Conservation (phyloP, 2,888 invertebrate genomes). For the Dorcus hopei region DNA sequence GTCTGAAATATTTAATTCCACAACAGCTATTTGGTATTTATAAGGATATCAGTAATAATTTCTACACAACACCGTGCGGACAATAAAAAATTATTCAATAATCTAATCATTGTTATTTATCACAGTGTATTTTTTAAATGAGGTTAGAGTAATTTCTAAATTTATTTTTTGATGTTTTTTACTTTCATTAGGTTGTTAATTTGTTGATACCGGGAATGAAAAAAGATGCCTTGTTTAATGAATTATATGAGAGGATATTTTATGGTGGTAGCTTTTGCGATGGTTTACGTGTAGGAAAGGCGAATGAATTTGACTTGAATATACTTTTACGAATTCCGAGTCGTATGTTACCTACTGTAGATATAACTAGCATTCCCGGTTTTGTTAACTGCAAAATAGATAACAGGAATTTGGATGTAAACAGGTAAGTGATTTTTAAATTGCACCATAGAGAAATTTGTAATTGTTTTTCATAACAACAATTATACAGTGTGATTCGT, state of each 20-base stretch:
- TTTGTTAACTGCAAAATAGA: slow-evolving; percentile 6
- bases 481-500: no score
- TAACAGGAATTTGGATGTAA: slow-evolving; percentile 21
- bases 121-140: no score
- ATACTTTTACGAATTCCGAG: slow-evolving; percentile 56
- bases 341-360: slow-evolving; percentile 24
- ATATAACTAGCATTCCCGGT: no score
- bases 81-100: no score
- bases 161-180: background rate
- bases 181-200: slow-evolving; percentile 28
- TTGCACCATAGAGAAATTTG: no score
- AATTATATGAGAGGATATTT: slow-evolving; percentile 39
- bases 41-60: no score
- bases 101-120: no score
- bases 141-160: background rate
- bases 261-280: slow-evolving; percentile 62
- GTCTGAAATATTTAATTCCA: no score
- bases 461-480: no score
- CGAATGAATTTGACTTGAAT: slow-evolving; percentile 64
- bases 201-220: slow-evolving; percentile 38
- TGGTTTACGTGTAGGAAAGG: slow-evolving; percentile 56
- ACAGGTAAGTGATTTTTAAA: no score
- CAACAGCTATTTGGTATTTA: no score
- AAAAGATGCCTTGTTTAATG: slow-evolving; percentile 37
- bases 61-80: no score